Evolutionary conservation across 1,140 invertebrate genomes (phyloP).

Genomic region (Battus philenor): DNA sequence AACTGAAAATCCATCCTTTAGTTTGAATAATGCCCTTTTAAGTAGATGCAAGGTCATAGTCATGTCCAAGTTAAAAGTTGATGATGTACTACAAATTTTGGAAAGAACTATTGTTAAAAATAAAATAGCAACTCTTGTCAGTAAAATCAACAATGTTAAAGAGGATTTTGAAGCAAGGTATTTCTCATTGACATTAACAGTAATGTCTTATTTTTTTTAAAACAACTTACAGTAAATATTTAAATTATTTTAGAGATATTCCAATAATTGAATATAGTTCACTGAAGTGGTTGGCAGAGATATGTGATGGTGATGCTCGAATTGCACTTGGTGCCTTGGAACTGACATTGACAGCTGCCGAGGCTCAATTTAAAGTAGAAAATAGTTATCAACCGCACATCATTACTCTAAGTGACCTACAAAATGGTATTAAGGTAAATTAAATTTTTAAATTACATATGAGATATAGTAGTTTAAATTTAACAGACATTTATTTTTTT

Average conservation of each 20-base stretch:
- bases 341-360: conserved; percentile 78
- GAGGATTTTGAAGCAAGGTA: conserved; percentile 14
- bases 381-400: conserved; percentile 32
- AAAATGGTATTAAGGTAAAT: conserved; percentile 79
- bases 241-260: neutral
- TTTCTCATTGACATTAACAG: neutral
- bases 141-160: conserved; percentile 20
- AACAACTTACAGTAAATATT: neutral
- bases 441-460: neutral
- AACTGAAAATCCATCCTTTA: conserved; percentile 93
- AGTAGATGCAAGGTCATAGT: conserved; percentile 87
- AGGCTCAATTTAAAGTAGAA: conserved; percentile 34
- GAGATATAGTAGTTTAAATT: neutral
- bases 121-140: conserved; percentile 38
- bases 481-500: neutral
- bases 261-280: conserved; percentile 7
- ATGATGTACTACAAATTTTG: conserved; percentile 80
- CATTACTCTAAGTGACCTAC: conserved; percentile 79
- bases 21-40: conserved; percentile 86
- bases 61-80: conserved; percentile 81
- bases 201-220: neutral
- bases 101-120: conserved; percentile 74
- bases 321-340: conserved; percentile 87
- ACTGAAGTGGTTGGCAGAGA: conserved; percentile 79
- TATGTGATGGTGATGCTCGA: conserved; percentile 89